Evolutionary conservation across 2,888 invertebrate genomes (phyloP).

Genomic region (Lasioglossum morio): DNA sequence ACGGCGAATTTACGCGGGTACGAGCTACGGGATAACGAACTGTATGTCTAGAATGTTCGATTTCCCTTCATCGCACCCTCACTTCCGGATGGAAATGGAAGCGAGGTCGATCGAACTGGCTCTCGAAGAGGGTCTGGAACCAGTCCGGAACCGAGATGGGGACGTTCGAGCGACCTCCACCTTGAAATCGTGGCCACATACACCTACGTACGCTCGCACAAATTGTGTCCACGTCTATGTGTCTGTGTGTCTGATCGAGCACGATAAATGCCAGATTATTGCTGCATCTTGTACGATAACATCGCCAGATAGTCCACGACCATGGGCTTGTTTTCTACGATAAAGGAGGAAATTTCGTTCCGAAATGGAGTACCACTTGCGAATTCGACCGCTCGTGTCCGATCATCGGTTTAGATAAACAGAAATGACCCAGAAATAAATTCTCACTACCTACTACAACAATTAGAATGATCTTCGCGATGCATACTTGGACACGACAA

Average conservation of each 20-base stretch:
- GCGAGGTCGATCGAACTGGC: slow-evolving; percentile 73
- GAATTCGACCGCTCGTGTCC: background rate
- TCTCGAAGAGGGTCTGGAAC: slow-evolving; percentile 65
- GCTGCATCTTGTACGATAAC: slow-evolving; percentile 40
- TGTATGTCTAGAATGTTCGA: slow-evolving; percentile 70
- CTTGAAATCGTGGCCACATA: slow-evolving; percentile 67
- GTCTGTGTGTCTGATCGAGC: slow-evolving; percentile 42
- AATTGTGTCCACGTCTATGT: background rate
- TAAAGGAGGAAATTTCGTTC: slow-evolving; percentile 16
- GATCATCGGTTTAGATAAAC: background rate
- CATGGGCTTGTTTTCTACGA: slow-evolving; percentile 19
- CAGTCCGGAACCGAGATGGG: slow-evolving; percentile 66
- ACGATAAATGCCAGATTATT: slow-evolving; percentile 61
- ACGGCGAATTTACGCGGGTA: slow-evolving; percentile 49
- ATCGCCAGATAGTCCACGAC: slow-evolving; percentile 21
- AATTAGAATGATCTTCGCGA: background rate
- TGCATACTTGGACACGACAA: too few relatives aligned
- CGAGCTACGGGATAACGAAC: slow-evolving; percentile 63
- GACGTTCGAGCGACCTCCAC: slow-evolving; percentile 66
- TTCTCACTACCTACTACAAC: background rate
- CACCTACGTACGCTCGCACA: background rate
- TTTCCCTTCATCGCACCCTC: slow-evolving; percentile 74
- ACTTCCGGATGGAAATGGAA: slow-evolving; percentile 76
- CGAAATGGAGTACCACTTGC: background rate
- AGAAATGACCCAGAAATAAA: background rate